These are phyloP conservation scores for Radopholus similis DNA, from an alignment of 1,140 invertebrate genomes.

Conservation along the genomic window DNA sequence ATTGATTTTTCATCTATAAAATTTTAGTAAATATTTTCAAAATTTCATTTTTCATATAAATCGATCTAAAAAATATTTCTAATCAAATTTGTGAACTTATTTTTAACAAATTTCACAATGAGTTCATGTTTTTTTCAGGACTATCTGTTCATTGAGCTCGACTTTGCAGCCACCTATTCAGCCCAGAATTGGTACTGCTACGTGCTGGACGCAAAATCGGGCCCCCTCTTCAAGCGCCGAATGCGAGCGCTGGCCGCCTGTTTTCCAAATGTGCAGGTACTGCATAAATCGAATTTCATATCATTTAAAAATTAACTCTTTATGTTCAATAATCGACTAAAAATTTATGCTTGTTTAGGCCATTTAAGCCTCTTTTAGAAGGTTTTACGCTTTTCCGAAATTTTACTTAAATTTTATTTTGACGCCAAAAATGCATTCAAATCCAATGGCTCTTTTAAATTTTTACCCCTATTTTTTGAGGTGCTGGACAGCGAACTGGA, in stretches of 20 bases:
- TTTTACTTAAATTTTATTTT: no score
- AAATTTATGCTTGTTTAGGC: no score
- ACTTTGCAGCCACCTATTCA: constrained; percentile 37
- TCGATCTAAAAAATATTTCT: neutral
- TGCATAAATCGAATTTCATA: constrained; percentile 11
- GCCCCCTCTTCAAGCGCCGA: constrained; percentile 16
- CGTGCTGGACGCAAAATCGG: constrained; percentile 31
- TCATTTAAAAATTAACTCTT: neutral
- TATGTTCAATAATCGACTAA: neutral
- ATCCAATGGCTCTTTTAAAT: no score
- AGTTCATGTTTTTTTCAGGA: constrained; percentile 35
- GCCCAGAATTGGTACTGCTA: constrained; percentile 44
- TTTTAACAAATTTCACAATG: neutral
- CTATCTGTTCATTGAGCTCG: constrained; percentile 38
- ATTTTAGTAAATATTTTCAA: neutral
- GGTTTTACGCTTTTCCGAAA: no score
- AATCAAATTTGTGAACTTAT: constrained; percentile 8
- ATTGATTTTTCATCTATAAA: neutral
- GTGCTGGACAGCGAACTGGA: constrained; percentile 18
- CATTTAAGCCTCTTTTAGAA: no score
- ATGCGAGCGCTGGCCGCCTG: constrained; percentile 27
- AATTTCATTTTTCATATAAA: neutral
- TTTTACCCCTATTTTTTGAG: no score
- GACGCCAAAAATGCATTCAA: no score
- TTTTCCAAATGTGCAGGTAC: constrained; percentile 36